Percentiles rank a stretch among this genome's conserved stretches.
Evolutionary conservation across 1,140 invertebrate genomes (phyloP).

Genomic region (Pseudomyrmex gracilis): DNA sequence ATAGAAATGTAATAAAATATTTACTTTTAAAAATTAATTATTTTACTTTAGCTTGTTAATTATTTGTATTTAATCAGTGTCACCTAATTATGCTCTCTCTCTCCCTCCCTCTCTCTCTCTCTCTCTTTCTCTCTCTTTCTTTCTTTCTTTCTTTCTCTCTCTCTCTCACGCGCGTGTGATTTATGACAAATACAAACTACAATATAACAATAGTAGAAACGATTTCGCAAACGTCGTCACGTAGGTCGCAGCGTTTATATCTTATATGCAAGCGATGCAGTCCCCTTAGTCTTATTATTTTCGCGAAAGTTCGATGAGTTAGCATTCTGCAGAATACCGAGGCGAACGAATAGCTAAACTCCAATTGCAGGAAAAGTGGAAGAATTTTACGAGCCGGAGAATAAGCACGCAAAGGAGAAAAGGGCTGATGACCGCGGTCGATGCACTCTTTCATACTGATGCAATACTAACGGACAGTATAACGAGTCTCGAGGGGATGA

Average conservation of each 20-base stretch:
- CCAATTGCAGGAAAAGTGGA: slow-evolving; percentile 18
- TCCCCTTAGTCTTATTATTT: slow-evolving; percentile 6
- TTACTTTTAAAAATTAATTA: too few species aligned
- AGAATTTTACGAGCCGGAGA: slow-evolving; percentile 44
- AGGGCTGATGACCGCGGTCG: slow-evolving; percentile 46
- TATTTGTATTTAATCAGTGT: too few species aligned
- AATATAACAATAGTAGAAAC: too few species aligned
- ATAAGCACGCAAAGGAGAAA: slow-evolving; percentile 14
- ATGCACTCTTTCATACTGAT: slow-evolving; percentile 47
- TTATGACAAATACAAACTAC: too few species aligned
- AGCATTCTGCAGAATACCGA: background rate
- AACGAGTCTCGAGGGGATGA: slow-evolving; percentile 44
- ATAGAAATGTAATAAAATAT: too few species aligned
- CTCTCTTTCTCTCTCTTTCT: too few species aligned
- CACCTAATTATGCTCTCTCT: too few species aligned
- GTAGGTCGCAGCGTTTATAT: background rate
- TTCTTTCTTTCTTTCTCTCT: too few species aligned
- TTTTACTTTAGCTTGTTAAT: too few species aligned
- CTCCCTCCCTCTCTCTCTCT: too few species aligned
- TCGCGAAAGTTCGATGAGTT: background rate
- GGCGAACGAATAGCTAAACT: slow-evolving; percentile 1
- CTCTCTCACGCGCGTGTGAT: too few species aligned
- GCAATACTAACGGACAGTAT: slow-evolving; percentile 37
- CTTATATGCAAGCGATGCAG: background rate
- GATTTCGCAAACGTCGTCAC: background rate